Conservation (phyloP, 1,140 invertebrate genomes). For the Caenorhabditis inopinata region DNA sequence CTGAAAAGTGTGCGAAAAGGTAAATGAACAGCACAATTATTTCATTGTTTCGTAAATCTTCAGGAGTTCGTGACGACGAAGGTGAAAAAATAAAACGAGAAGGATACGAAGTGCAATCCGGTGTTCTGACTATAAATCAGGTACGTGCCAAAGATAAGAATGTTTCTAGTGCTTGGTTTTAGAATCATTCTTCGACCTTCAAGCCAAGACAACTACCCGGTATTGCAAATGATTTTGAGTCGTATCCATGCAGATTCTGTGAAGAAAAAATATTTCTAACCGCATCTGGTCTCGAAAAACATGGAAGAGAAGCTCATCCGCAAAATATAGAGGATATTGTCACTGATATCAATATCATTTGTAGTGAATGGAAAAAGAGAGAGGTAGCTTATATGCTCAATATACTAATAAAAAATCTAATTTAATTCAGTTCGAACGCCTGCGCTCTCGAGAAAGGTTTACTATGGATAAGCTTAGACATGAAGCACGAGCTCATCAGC, state of each 20-base stretch:
- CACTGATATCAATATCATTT: conserved; percentile 32
- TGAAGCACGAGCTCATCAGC: background rate
- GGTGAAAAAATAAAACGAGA: conserved; percentile 10
- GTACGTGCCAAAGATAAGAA: too few species aligned
- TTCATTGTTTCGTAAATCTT: background rate
- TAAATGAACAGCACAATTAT: background rate
- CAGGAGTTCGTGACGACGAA: conserved; percentile 2
- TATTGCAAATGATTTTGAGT: conserved; percentile 45
- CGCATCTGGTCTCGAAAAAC: conserved; percentile 38
- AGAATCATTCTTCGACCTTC: conserved; percentile 2
- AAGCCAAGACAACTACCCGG: conserved; percentile 14
- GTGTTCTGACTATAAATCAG: background rate
- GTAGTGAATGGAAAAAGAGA: conserved; percentile 45
- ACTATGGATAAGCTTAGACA: background rate
- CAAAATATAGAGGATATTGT: conserved; percentile 42
- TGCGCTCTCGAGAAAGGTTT: background rate
- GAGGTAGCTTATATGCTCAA: background rate
- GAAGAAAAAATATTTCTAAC: conserved; percentile 46
- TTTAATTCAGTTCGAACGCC: background rate
- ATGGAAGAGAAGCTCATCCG: conserved; percentile 31
- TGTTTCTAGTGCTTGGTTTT: too few species aligned
- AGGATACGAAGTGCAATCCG: background rate
- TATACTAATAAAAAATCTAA: background rate
- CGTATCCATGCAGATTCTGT: conserved; percentile 45
- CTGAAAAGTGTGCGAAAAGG: background rate